A percentile compares a stretch with the other conserved stretches of the same genome.
Evolutionary conservation across 2,113 vertebrate species (phyloP).

Genomic region (Scytalopus superciliaris): DNA sequence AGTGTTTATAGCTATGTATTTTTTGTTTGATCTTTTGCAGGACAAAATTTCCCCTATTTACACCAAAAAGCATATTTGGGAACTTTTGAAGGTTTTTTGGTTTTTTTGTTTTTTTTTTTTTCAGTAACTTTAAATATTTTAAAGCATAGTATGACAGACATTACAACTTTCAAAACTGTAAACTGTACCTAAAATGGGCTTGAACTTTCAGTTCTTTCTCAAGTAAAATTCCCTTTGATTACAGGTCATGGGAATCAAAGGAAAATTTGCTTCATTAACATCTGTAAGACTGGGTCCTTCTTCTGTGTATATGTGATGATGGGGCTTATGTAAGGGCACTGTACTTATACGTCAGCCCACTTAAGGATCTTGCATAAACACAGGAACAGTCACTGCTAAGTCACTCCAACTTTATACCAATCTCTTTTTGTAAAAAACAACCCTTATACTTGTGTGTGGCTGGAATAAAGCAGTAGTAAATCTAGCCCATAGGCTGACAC

Average conservation of each 20-base stretch:
- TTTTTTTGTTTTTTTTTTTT: neutral
- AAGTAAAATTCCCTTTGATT: neutral
- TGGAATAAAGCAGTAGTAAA: neutral
- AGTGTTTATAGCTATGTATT: constrained; percentile 35
- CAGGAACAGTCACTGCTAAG: neutral
- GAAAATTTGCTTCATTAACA: neutral
- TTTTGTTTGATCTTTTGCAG: constrained; percentile 48
- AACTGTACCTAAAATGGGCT: neutral
- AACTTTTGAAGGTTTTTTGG: neutral
- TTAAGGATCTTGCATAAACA: neutral
- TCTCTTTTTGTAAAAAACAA: neutral
- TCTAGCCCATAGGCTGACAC: neutral
- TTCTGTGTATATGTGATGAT: neutral
- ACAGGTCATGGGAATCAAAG: neutral
- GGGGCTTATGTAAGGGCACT: neutral
- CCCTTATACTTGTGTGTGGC: neutral
- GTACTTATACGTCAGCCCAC: neutral
- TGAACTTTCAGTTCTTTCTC: constrained; percentile 1
- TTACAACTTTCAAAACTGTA: neutral
- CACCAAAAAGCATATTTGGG: neutral
- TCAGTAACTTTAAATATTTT: neutral
- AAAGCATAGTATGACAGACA: neutral
- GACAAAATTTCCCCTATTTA: neutral
- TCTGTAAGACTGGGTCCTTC: neutral
- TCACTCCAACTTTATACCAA: neutral